These are phyloP conservation scores for Tauraco erythrolophus DNA, from an alignment of 2,113 vertebrate species.

Conservation along the genomic window DNA sequence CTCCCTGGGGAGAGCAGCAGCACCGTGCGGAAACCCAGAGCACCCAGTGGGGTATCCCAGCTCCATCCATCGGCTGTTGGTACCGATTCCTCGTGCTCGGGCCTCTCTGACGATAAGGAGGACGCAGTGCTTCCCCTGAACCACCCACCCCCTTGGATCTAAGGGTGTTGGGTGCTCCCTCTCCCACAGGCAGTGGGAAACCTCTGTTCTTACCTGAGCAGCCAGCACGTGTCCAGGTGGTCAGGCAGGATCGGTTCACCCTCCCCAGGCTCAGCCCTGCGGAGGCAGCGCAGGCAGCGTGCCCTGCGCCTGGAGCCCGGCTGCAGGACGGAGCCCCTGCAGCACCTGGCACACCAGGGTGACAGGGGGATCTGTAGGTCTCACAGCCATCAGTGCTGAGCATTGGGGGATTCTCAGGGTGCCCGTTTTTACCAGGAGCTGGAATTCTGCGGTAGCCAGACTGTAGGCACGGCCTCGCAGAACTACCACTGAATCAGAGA, in stretches of 20 bases:
- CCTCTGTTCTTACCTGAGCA: background rate
- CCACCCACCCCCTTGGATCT: too few species aligned
- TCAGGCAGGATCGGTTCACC: background rate
- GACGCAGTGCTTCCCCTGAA: rapidly evolving
- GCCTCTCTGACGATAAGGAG: rapidly evolving
- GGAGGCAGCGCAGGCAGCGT: background rate
- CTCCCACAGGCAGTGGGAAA: background rate
- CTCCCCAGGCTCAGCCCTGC: background rate
- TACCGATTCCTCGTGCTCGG: rapidly evolving
- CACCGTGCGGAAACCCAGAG: rapidly evolving
- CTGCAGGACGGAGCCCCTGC: background rate
- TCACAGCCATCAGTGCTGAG: rapidly evolving
- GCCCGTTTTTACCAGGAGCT: background rate
- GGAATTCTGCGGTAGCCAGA: background rate
- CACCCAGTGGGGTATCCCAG: rapidly evolving
- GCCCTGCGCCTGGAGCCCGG: too few species aligned
- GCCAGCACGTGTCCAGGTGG: rapidly evolving
- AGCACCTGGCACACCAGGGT: rapidly evolving
- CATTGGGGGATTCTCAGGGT: background rate
- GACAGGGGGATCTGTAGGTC: background rate
- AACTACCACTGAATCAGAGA: background rate
- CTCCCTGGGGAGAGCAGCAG: rapidly evolving
- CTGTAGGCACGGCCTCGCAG: background rate
- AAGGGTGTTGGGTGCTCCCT: too few species aligned
- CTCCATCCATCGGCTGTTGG: background rate